phyloP scores from a whole-genome alignment of 2,888 invertebrate genomes.

The Melanotus villosus region DNA sequence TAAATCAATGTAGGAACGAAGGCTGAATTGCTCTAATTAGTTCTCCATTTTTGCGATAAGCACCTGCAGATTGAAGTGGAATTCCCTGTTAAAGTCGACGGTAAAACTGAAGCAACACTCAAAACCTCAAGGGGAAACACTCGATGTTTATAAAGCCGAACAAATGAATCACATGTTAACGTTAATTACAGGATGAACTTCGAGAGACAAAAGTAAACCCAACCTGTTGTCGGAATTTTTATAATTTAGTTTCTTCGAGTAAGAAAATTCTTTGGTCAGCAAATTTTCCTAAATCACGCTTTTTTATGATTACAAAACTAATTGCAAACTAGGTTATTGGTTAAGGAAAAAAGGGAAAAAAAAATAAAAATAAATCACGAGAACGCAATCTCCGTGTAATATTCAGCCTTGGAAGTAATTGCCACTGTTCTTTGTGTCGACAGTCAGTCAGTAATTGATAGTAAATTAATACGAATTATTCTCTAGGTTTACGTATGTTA shows the following conservation, averaged over 20 bases:
- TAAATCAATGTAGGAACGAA: too few species aligned
- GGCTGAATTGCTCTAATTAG: too few species aligned
- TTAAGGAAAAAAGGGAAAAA: not conserved
- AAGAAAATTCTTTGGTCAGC: too few species aligned
- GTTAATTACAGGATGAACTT: not conserved
- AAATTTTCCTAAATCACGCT: too few species aligned
- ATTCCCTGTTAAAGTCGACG: slow-evolving; percentile 1
- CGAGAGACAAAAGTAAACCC: too few species aligned
- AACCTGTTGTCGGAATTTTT: too few species aligned
- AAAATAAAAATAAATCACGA: not conserved
- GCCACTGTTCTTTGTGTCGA: not conserved
- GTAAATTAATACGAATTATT: not conserved
- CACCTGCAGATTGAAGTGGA: not conserved
- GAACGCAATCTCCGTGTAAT: not conserved
- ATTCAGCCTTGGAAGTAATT: not conserved
- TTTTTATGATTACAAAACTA: too few species aligned
- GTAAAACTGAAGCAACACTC: not conserved
- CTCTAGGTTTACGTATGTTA: too few species aligned
- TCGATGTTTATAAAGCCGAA: not conserved
- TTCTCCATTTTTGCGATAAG: too few species aligned
- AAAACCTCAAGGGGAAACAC: slow-evolving; percentile 1
- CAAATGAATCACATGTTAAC: not conserved
- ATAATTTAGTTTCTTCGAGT: too few species aligned
- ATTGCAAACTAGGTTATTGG: too few species aligned
- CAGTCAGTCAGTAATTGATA: not conserved